Evolutionary conservation across 2,113 vertebrate genomes (phyloP), one percentile per base, ranked within the genome.

Genomic region (Castor canadensis): DNA sequence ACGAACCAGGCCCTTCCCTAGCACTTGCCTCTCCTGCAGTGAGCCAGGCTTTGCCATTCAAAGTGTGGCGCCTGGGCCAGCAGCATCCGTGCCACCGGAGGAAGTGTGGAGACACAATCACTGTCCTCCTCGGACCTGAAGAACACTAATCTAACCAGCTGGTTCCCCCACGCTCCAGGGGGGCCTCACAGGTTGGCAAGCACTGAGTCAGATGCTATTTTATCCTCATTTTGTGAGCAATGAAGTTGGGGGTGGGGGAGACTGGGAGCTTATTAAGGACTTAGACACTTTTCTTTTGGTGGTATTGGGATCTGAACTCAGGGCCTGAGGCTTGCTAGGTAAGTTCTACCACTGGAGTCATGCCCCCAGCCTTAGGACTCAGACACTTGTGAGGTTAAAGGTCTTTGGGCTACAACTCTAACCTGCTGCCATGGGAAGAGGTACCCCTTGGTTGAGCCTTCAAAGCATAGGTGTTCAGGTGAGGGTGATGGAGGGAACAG

Each of bases 251-350:
- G 62, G 8, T 13, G 35, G 82, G 64, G 28, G 40, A 91, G 60
- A 30, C 24, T 0, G 0, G 6, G 75, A 56, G 35, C 26, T 80
- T 6, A 9, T 56, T 8, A 16, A 52, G 9, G 2, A 38, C 38
- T 58, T 47, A 73, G 47, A 75, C 6, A 9, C 35, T 38, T 64
- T 30, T n/a, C n/a, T n/a, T n/a, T n/a, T n/a, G n/a, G n/a, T n/a
- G n/a, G n/a, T n/a, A n/a, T n/a, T n/a, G n/a, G n/a, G n/a, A n/a
- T n/a, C n/a, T n/a, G n/a, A n/a, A n/a, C n/a, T n/a, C n/a, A n/a
- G n/a, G n/a, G n/a, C n/a, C n/a, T n/a, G n/a, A n/a, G n/a, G n/a
- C n/a, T n/a, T n/a, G n/a, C n/a, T n/a, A n/a, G n/a, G n/a, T n/a
- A n/a, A n/a, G n/a, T n/a, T n/a, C n/a, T n/a, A n/a, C n/a, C n/a